A percentile compares a stretch with the other conserved stretches of the same genome.
Evolutionary conservation across 2,888 invertebrate genomes (phyloP).

Genomic region (Hymenopus coronatus): DNA sequence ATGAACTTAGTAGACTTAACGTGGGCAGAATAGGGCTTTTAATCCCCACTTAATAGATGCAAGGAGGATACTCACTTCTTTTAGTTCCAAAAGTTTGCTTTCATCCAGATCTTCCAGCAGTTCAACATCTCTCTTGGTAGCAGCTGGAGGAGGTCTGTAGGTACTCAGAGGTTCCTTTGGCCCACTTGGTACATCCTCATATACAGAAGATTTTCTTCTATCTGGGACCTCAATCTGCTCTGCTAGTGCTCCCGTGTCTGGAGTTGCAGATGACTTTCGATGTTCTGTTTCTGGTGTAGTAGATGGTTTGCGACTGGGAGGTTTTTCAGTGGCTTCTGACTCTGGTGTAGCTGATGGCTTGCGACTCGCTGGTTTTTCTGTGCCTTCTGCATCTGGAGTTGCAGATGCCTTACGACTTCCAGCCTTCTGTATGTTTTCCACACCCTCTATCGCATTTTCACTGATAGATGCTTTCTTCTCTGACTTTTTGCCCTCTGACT

Average conservation of each 20-base stretch:
- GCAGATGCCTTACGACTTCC: neutral
- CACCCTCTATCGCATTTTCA: neutral
- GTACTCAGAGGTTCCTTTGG: neutral
- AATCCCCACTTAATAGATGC: too few species aligned
- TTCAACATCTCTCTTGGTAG: constrained; percentile 22
- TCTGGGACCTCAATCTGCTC: neutral
- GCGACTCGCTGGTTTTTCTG: neutral
- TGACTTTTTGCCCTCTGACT: constrained; percentile 4
- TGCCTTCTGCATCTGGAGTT: neutral
- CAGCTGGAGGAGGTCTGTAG: constrained; percentile 11
- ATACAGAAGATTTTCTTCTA: neutral
- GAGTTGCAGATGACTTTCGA: neutral
- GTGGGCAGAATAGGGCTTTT: too few species aligned
- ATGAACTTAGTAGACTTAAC: too few species aligned
- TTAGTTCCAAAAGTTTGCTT: constrained; percentile 60
- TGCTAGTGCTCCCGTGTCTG: neutral
- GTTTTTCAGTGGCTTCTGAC: neutral
- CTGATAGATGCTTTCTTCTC: neutral
- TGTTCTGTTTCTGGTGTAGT: neutral
- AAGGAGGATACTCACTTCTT: constrained; percentile 52
- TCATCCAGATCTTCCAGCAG: constrained; percentile 56
- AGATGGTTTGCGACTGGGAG: neutral
- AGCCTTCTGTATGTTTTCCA: neutral
- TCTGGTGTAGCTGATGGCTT: neutral
- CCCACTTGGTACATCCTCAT: neutral